Conservation (phyloP, 2,888 invertebrate genomes). For the Hyposoter didymator region DNA sequence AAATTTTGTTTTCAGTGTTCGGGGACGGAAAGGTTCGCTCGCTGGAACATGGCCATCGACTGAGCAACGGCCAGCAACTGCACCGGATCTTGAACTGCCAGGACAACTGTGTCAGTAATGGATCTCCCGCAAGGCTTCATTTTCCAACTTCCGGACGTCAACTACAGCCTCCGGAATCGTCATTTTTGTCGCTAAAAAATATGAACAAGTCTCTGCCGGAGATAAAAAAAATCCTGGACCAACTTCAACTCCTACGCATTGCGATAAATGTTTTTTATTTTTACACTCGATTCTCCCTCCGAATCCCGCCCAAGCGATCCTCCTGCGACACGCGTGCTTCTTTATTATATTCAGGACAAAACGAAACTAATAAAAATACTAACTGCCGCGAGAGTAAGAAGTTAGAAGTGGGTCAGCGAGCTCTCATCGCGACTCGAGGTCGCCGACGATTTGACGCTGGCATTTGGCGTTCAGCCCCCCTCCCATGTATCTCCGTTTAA, state of each 20-base stretch:
- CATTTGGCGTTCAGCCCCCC: slow-evolving; percentile 55
- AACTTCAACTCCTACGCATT: background rate
- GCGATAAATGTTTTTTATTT: background rate
- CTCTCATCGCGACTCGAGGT: slow-evolving; percentile 70
- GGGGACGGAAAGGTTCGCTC: background rate
- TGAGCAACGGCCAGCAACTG: slow-evolving; percentile 7
- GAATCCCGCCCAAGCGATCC: background rate
- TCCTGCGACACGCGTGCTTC: background rate
- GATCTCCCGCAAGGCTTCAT: slow-evolving; percentile 49
- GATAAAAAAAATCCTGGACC: slow-evolving; percentile 9
- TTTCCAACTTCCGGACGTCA: slow-evolving; percentile 55
- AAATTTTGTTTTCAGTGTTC: too few species aligned
- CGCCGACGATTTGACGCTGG: slow-evolving; percentile 64
- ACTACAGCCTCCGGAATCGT: slow-evolving; percentile 44
- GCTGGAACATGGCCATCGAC: slow-evolving; percentile 18
- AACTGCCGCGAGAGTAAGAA: slow-evolving; percentile 33
- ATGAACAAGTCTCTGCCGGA: slow-evolving; percentile 21
- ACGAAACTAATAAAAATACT: slow-evolving; percentile 28
- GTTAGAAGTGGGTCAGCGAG: slow-evolving; percentile 68
- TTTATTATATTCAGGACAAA: slow-evolving; percentile 9
- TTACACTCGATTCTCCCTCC: background rate
- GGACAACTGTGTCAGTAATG: slow-evolving; percentile 48
- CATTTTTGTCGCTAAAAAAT: slow-evolving; percentile 22
- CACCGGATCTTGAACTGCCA: slow-evolving; percentile 13
- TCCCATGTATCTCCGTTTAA: slow-evolving; percentile 29